Conservation (phyloP, 2,888 invertebrate genomes). For the Salpingus planirostris region DNA sequence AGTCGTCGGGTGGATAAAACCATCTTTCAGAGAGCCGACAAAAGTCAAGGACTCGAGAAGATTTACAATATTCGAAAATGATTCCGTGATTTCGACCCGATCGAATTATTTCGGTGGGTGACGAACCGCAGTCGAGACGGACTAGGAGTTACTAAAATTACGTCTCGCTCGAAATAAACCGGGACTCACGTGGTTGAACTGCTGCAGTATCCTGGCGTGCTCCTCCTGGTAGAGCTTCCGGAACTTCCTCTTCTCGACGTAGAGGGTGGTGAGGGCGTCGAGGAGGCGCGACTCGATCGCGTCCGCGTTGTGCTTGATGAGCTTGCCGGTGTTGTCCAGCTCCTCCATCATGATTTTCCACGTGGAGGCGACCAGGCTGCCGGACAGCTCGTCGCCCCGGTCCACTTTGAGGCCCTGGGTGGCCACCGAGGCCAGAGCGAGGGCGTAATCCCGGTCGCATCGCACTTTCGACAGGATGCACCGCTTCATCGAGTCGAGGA, state of each 20-base stretch:
- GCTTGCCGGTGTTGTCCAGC: slow-evolving; percentile 74
- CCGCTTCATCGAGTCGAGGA: slow-evolving; percentile 85
- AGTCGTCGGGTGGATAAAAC: too few species aligned
- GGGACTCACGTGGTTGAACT: slow-evolving; percentile 72
- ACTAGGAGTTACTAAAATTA: slow-evolving; percentile 10
- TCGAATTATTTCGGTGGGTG: too few species aligned
- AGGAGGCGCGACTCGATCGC: slow-evolving; percentile 72
- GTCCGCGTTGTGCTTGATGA: slow-evolving; percentile 79
- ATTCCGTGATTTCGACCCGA: too few species aligned
- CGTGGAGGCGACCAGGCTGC: slow-evolving; percentile 58
- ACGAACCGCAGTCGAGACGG: too few species aligned
- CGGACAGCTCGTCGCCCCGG: slow-evolving; percentile 61
- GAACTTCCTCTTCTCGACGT: slow-evolving; percentile 79
- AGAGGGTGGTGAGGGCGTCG: slow-evolving; percentile 70
- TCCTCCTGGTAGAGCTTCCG: slow-evolving; percentile 86
- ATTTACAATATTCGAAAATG: too few species aligned
- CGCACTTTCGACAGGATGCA: slow-evolving; percentile 81
- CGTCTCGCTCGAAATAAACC: slow-evolving; percentile 7
- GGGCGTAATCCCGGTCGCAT: slow-evolving; percentile 85
- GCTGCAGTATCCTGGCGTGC: slow-evolving; percentile 71
- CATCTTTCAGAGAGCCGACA: too few species aligned
- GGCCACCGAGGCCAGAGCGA: slow-evolving; percentile 71
- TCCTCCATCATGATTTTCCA: slow-evolving; percentile 87
- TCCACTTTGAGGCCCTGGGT: slow-evolving; percentile 79
- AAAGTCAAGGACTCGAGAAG: too few species aligned